A percentile compares a stretch with the other conserved stretches of the same genome.
Conservation (phyloP, 2,113 vertebrate genomes). For the Trogon surrucura region DNA sequence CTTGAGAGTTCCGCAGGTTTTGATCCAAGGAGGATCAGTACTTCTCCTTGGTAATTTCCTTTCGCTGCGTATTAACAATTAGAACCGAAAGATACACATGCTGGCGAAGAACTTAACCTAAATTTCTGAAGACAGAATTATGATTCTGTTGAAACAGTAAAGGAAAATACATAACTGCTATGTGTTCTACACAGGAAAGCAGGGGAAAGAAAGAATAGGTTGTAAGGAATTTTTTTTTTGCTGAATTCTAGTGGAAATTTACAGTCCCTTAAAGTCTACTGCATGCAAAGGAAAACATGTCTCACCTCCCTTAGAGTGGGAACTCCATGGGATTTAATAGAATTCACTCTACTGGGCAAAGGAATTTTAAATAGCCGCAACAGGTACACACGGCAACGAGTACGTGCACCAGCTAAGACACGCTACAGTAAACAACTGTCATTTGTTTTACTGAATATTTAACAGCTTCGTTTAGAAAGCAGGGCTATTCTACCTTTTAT, state of each 20-base stretch:
- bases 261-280: background rate
- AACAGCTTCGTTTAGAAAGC: slow-evolving; percentile 14
- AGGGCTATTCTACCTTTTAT: slow-evolving; percentile 2
- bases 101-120: background rate
- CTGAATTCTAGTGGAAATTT: background rate
- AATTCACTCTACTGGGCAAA: background rate
- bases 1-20: background rate
- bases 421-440: background rate
- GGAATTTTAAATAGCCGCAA: background rate
- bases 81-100: background rate
- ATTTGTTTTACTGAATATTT: background rate
- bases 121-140: background rate
- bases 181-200: background rate
- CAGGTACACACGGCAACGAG: background rate
- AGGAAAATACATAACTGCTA: background rate
- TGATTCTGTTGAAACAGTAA: background rate
- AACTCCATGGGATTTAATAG: background rate
- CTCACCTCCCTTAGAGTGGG: background rate
- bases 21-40: background rate
- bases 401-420: background rate
- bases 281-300: rapidly evolving
- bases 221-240: background rate
- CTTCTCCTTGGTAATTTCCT: background rate
- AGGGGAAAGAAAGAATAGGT: background rate
- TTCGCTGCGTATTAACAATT: background rate